Base-by-base conservation (phyloP, 2,113 vertebrate species). In the Paracanthobrama guichenoti region DNA sequence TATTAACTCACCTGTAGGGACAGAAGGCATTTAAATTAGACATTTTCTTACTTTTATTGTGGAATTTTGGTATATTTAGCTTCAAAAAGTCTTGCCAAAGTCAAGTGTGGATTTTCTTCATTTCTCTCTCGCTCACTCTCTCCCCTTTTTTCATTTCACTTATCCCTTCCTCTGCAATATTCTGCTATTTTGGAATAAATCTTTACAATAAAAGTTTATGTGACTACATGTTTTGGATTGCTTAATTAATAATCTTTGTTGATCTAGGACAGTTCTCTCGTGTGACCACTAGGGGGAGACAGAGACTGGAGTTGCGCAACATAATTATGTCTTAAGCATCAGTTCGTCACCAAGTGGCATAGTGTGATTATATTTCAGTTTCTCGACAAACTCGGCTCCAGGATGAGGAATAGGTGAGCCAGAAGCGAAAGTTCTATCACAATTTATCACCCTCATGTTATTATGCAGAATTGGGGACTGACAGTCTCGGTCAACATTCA, bases 141-240 rank as follows among this genome's bases (percentile, higher is more conserved):
- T 74, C 42, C 48, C 77, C 50, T 78, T 14, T 84, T 79, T 22
- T 74, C 31, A 80, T 62, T 81, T 39, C 66, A 87, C 31, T 87
- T 74, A 84, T 72, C 60, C 74, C 87, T 82, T 69, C 82, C 83
- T 88, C 85, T 88, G 84, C 87, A 86, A 86, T 85, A 88, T 93
- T 85, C 87, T 87, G 92, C 93, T 94, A 94, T 94, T 97, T 96
- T 96, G 93, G 94, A 96, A 95, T 95, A 96, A 95, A 96, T 93
- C 94, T 96, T 96, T 96, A 95, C 94, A 96, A 96, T 94, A 94
- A 92, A 88, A 88, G 84, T 90, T 89, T 90, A 91, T 91, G 91
- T 92, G 84, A 91, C 86, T 82, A 85, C 50, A 24, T n/a, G 28
- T 57, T 81, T 71, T 7, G 2, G 13, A 42, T 69, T 81, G 26